Conservation (phyloP, 2,888 invertebrate genomes). For the Drosophila prostipennis region DNA sequence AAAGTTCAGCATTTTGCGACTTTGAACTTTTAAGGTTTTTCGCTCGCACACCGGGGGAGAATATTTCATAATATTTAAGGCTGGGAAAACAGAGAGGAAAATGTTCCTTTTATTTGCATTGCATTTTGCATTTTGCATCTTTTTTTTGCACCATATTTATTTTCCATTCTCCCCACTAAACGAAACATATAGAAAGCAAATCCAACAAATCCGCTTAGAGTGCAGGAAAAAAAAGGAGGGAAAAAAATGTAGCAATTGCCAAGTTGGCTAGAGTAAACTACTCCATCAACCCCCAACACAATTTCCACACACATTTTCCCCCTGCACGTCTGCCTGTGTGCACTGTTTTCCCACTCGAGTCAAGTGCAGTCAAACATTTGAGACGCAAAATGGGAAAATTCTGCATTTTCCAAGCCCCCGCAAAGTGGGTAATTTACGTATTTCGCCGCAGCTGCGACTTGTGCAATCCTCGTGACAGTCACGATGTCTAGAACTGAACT, state of each 20-base stretch:
- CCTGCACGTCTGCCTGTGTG: background rate
- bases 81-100: slow-evolving; percentile 1
- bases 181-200: slow-evolving; percentile 15
- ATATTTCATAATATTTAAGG: slow-evolving; percentile 21
- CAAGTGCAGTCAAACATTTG: slow-evolving; percentile 42
- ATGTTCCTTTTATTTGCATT: slow-evolving; percentile 30
- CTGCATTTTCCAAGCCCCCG: slow-evolving; percentile 26
- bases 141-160: background rate
- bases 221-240: slow-evolving; percentile 17
- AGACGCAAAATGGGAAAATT: slow-evolving; percentile 31
- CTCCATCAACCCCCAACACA: slow-evolving; percentile 2
- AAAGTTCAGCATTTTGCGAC: slow-evolving; percentile 28
- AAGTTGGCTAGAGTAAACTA: slow-evolving; percentile 15
- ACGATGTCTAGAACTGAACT: slow-evolving; percentile 39
- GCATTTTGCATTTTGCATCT: background rate
- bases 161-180: slow-evolving; percentile 11
- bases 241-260: slow-evolving; percentile 39
- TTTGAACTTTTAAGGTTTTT: slow-evolving; percentile 41
- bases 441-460: slow-evolving; percentile 30
- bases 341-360: slow-evolving; percentile 24
- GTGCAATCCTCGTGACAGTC: slow-evolving; percentile 43
- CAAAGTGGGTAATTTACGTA: slow-evolving; percentile 19
- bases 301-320: slow-evolving; percentile 16
- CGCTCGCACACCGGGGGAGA: background rate
- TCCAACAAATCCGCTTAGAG: slow-evolving; percentile 49